Evolutionary conservation across 2,888 invertebrate genomes (phyloP).

Genomic region (Cantharis nigra): DNA sequence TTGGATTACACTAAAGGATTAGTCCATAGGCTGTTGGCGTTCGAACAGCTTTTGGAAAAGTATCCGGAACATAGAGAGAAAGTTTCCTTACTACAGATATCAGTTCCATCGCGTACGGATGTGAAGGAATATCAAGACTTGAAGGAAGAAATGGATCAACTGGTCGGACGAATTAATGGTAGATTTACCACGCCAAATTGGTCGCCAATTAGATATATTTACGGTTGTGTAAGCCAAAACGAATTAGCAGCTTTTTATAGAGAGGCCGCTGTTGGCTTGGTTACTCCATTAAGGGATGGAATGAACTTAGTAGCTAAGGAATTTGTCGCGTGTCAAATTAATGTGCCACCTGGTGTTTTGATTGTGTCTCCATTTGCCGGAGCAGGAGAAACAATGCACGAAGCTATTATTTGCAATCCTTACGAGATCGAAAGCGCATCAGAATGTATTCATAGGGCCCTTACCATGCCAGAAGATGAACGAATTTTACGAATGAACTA

Average conservation of each 20-base stretch:
- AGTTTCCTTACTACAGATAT: constrained; percentile 82
- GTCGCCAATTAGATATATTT: constrained; percentile 90
- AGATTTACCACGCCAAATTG: constrained; percentile 89
- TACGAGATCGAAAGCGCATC: constrained; percentile 88
- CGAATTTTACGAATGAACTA: constrained; percentile 85
- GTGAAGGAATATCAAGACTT: constrained; percentile 89
- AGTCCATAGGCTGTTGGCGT: constrained; percentile 81
- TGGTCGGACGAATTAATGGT: constrained; percentile 87
- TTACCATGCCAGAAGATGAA: constrained; percentile 91
- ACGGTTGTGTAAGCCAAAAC: constrained; percentile 85
- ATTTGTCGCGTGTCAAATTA: constrained; percentile 90
- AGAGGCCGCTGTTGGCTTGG: constrained; percentile 84
- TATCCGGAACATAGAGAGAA: constrained; percentile 86
- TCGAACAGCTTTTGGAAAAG: constrained; percentile 78
- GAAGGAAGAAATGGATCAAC: constrained; percentile 88
- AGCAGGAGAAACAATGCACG: constrained; percentile 93
- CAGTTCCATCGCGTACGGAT: constrained; percentile 87
- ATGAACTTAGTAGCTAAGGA: constrained; percentile 94
- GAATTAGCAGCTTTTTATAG: constrained; percentile 86
- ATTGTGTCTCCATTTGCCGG: constrained; percentile 91
- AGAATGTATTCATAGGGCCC: constrained; percentile 83
- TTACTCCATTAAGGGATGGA: constrained; percentile 85
- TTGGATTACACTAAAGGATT: constrained; percentile 91
- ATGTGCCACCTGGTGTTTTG: constrained; percentile 79
- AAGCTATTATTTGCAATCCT: constrained; percentile 87